phyloP scores from a whole-genome alignment of 2,113 vertebrate species.

The Corydoras sp. region DNA sequence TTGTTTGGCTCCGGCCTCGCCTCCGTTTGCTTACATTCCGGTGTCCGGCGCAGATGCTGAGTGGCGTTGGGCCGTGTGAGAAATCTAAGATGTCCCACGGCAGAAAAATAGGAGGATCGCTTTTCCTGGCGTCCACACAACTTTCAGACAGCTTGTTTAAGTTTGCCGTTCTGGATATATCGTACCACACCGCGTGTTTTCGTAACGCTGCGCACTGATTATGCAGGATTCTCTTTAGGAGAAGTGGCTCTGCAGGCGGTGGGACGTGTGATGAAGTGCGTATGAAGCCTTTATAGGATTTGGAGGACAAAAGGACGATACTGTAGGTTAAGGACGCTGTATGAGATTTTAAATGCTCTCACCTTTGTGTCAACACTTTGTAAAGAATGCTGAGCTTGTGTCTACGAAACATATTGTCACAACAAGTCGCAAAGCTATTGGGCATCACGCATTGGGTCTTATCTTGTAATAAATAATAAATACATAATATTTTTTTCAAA shows the following conservation, averaged over 20 bases:
- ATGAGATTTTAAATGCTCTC: too few relatives aligned
- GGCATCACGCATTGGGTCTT: too few relatives aligned
- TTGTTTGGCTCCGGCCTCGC: conserved; percentile 23
- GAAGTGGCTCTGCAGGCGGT: conserved; percentile 5
- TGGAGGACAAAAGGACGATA: too few relatives aligned
- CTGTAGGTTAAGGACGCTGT: too few relatives aligned
- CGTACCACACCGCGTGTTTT: conserved; percentile 6
- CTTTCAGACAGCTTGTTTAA: conserved; percentile 21
- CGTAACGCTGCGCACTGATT: conserved; percentile 14
- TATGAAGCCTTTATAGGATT: background rate
- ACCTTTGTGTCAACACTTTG: too few relatives aligned
- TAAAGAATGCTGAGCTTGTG: too few relatives aligned
- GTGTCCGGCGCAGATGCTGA: conserved; percentile 31
- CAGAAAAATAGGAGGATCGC: conserved; percentile 15
- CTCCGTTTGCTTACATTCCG: conserved; percentile 34
- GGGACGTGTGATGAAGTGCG: conserved; percentile 1
- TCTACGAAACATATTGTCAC: too few relatives aligned
- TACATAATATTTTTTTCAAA: too few relatives aligned
- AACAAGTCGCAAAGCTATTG: too few relatives aligned
- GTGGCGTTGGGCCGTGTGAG: conserved; percentile 16
- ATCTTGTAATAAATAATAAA: too few relatives aligned
- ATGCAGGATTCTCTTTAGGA: conserved; percentile 14
- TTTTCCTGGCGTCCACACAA: conserved; percentile 4
- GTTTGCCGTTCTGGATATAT: conserved; percentile 19
- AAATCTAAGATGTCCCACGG: conserved; percentile 19